Evolutionary conservation across 2,797 vertebrate genomes (phyloP).

Genomic region (Tachyglossus aculeatus): DNA sequence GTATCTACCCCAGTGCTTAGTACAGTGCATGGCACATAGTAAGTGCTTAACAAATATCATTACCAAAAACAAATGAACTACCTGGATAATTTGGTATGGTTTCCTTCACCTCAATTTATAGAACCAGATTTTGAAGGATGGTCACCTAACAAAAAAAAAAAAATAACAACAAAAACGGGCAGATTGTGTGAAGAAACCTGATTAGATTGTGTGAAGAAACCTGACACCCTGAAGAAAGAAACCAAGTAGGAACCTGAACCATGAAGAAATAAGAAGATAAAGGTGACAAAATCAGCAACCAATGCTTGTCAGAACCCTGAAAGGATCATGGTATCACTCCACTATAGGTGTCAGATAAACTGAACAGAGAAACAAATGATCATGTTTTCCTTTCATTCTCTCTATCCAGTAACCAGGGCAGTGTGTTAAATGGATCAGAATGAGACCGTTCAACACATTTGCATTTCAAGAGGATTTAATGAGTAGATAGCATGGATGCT

Average conservation of each 20-base stretch:
- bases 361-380: slow-evolving; percentile 3
- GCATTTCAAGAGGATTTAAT: no score
- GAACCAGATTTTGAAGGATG: no score
- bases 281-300: background rate
- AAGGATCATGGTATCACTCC: background rate
- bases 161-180: no score
- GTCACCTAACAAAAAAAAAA: no score
- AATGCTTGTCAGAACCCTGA: background rate
- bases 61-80: no score
- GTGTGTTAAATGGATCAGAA: background rate
- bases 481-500: no score
- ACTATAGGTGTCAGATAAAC: background rate
- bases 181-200: background rate
- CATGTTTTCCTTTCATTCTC: background rate
- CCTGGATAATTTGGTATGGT: no score
- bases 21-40: no score
- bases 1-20: no score
- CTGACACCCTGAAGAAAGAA: background rate
- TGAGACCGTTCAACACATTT: background rate
- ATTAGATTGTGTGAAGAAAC: background rate
- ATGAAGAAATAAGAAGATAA: background rate
- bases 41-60: no score
- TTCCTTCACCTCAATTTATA: no score
- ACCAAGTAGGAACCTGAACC: background rate
- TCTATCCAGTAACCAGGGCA: background rate